Conservation (phyloP, 37 sponge, comb jelly and placozoan species). For the Amphimedon queenslandica region DNA sequence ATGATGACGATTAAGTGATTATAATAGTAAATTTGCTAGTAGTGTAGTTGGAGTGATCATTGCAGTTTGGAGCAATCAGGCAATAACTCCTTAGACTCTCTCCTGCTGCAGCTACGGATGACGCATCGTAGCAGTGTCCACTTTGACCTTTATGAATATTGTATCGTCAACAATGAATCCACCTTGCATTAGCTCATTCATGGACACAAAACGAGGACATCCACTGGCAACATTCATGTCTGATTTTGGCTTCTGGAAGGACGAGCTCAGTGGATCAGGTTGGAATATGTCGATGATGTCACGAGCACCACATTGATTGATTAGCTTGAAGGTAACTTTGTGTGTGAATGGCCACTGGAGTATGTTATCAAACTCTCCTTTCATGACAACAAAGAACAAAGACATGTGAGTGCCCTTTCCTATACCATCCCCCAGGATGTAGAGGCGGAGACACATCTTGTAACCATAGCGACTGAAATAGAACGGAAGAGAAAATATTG, state of each 20-base stretch:
- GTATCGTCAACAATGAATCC: conserved; percentile 65
- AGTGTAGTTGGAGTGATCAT: too few species aligned
- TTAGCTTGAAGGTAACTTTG: conserved; percentile 67
- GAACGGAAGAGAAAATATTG: conserved; percentile 73
- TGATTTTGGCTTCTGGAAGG: conserved; percentile 64
- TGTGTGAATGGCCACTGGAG: conserved; percentile 77
- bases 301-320: conserved; percentile 52
- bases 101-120: conserved; percentile 18
- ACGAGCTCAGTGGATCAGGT: conserved; percentile 74
- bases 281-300: conserved; percentile 73
- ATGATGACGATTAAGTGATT: too few species aligned
- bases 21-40: too few species aligned
- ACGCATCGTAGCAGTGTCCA: conserved; percentile 30
- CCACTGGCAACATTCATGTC: conserved; percentile 82
- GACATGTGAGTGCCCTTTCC: conserved; percentile 73
- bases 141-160: conserved; percentile 56
- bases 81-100: too few species aligned
- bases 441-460: conserved; percentile 81
- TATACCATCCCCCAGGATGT: conserved; percentile 77
- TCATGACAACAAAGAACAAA: conserved; percentile 74
- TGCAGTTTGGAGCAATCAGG: too few species aligned
- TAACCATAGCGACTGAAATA: conserved; percentile 76
- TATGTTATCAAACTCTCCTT: conserved; percentile 80
- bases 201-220: conserved; percentile 59
- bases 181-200: conserved; percentile 28